Percentiles rank a stretch among this genome's conserved stretches.
Evolutionary conservation across 2,888 invertebrate species (phyloP).

Genomic region (Papilio demoleus): DNA sequence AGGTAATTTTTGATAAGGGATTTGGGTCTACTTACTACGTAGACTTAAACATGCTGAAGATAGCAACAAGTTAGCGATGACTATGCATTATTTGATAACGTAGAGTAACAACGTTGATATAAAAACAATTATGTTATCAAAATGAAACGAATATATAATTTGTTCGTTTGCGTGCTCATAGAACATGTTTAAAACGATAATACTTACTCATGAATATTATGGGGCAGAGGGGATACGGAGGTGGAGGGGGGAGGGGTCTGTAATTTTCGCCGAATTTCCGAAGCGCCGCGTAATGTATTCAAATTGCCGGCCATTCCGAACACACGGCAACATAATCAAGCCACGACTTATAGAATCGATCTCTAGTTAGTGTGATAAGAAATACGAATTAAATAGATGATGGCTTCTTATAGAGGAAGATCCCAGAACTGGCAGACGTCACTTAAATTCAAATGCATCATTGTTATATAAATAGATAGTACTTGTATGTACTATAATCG

Average conservation of each 20-base stretch:
- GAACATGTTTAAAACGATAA: conserved; percentile 41
- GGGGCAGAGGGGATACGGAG: not conserved
- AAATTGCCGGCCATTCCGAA: conserved; percentile 43
- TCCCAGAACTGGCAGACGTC: no score
- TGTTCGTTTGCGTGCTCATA: conserved; percentile 40
- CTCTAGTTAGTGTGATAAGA: conserved; percentile 18
- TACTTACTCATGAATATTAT: conserved; percentile 42
- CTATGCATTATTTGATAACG: not conserved
- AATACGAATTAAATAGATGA: no score
- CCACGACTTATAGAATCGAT: conserved; percentile 32
- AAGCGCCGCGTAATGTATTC: conserved; percentile 43
- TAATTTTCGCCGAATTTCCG: conserved; percentile 45
- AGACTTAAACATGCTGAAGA: not conserved
- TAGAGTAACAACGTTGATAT: not conserved
- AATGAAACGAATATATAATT: conserved; percentile 24
- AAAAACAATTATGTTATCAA: conserved; percentile 1
- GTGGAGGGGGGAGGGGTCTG: conserved; percentile 4
- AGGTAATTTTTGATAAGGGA: not conserved
- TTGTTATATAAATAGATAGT: no score
- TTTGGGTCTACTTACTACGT: not conserved
- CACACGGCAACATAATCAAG: conserved; percentile 35
- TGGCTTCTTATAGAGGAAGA: no score
- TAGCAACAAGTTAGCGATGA: not conserved
- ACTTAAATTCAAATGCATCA: no score
- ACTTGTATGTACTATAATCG: no score